Evolutionary conservation across 2,113 vertebrate species (phyloP).

Genomic region (Oplegnathus fasciatus): DNA sequence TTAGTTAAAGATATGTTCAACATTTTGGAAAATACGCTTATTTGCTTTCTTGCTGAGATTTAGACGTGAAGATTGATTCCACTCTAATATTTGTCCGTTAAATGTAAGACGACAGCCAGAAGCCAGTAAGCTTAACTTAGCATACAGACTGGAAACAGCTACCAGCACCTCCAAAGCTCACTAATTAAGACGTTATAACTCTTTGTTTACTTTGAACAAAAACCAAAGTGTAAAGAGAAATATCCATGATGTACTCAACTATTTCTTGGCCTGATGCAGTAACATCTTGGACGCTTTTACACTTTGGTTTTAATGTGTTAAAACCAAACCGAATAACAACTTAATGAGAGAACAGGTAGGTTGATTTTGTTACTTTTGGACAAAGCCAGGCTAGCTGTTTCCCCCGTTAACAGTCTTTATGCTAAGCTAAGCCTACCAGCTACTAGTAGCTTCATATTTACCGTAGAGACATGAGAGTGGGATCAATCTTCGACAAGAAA

Average conservation of each 20-base stretch:
- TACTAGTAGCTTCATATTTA: not conserved
- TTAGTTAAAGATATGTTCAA: not conserved
- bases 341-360: not conserved
- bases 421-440: not conserved
- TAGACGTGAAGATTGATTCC: not conserved
- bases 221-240: not conserved
- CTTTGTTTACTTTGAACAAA: not conserved
- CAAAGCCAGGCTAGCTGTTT: not conserved
- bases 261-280: not conserved
- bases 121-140: not conserved
- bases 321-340: not conserved
- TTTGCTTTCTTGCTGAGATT: not conserved
- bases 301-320: not conserved
- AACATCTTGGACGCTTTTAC: not conserved
- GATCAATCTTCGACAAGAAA: not conserved
- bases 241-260: not conserved
- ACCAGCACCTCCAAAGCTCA: not conserved
- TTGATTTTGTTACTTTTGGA: not conserved
- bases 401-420: not conserved
- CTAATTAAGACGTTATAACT: not conserved
- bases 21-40: conserved; percentile 14
- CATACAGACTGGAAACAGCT: not conserved
- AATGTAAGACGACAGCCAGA: not conserved
- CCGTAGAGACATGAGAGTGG: not conserved
- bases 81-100: too few species aligned